Evolutionary conservation across 2,888 invertebrate species (phyloP), one percentile per base, ranked within the genome.

Genomic region (Epicampocera succincta): DNA sequence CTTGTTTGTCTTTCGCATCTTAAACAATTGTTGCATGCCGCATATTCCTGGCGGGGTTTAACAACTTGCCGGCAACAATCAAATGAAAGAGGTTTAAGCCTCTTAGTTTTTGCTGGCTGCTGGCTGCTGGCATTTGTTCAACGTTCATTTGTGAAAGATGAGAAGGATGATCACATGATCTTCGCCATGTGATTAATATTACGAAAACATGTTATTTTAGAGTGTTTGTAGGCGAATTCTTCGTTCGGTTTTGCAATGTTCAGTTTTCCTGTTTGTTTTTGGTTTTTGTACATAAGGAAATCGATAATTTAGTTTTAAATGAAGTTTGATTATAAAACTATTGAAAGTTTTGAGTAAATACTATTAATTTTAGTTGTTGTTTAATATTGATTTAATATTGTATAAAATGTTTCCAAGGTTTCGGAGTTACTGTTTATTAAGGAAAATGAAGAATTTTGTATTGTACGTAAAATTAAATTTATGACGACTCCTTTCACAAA

Each of bases 401-500:
- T n/a, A 38, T 60, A 17, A 58, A 40, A 61, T 61, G n/a, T 72
- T 46, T 33, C 17, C 74, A 65, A 74, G 74, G 74, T 29, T 74
- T 66, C 2, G n/a, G 40, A 13, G 1, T 44, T 33, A 11, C 40
- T 73, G 42, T 63, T 42, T 29, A 50, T 17, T 21, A 48, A 58
- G 17, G 33, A 33, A 48, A 48, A 5, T 52, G n/a, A 52, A 66
- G 19, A 52, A 38, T 50, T 42, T 25, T 48, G 9, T n/a, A 21
- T 25, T 48, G 9, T 44, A 48, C 17, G 38, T 13, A 5, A 42
- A 63, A 29, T 12, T 21, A 38, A 38, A 65, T 73, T 73, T 63
- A 54, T 54, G 33, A 8, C 21, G 33, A 8, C 21, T 46, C 73
- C 73, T 74, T 74, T 74, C 73, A 74, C 63, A 56, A 74, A 65